phyloP scores from a whole-genome alignment of 2,888 invertebrate genomes.

The Mimachlamys varia region DNA sequence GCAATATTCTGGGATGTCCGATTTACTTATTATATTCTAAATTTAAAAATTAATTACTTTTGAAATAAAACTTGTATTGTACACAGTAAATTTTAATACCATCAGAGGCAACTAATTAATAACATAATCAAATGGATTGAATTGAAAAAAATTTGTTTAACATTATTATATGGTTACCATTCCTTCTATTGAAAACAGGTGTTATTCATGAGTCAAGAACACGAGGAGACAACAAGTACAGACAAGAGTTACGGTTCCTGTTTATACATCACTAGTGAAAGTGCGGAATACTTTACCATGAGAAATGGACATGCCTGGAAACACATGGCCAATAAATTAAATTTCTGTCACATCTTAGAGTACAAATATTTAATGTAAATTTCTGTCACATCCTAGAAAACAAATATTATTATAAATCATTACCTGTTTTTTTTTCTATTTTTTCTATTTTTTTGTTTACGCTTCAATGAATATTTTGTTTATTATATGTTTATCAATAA shows the following conservation, averaged over 20 bases:
- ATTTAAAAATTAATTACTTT: too few relatives aligned
- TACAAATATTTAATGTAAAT: not conserved
- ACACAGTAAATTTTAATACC: too few relatives aligned
- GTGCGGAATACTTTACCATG: slow-evolving; percentile 19
- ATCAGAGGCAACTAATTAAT: not conserved
- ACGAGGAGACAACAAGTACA: not conserved
- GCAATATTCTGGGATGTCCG: too few relatives aligned
- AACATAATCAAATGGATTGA: not conserved
- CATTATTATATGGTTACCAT: not conserved
- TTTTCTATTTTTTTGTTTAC: too few relatives aligned
- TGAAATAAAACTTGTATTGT: too few relatives aligned
- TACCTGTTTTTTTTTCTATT: too few relatives aligned
- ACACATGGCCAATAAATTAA: not conserved
- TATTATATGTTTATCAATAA: not conserved
- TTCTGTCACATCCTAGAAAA: too few relatives aligned
- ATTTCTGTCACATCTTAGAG: not conserved
- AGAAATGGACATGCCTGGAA: slow-evolving; percentile 25
- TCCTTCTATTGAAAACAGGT: not conserved
- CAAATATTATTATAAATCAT: too few relatives aligned
- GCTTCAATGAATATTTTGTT: too few relatives aligned
- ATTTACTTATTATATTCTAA: too few relatives aligned
- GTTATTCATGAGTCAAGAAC: not conserved
- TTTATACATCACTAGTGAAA: not conserved
- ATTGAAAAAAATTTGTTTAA: too few relatives aligned
- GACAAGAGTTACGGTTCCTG: slow-evolving; percentile 27